Conservation (phyloP, 2,888 invertebrate species). For the Nomada hirtipes region DNA sequence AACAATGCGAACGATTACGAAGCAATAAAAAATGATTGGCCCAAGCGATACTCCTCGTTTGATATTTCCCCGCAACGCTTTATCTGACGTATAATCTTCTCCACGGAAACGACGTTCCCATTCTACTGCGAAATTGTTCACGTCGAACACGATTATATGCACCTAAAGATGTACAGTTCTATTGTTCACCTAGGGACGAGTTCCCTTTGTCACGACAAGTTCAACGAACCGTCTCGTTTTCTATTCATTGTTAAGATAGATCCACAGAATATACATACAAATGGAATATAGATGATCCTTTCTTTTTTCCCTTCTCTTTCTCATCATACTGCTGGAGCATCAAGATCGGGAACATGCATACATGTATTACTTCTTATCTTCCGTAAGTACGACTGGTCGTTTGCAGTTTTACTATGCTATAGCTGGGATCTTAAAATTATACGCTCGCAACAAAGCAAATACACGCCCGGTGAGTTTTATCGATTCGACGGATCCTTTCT, state of each 20-base stretch:
- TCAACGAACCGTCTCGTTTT: constrained; percentile 21
- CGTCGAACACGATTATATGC: not conserved
- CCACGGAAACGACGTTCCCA: not conserved
- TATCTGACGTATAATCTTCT: not conserved
- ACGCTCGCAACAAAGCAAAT: not conserved
- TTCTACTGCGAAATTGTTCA: not conserved
- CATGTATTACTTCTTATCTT: no score
- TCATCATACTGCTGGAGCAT: no score
- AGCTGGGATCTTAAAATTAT: not conserved
- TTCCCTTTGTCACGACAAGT: constrained; percentile 19
- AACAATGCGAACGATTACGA: no score
- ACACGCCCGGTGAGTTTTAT: not conserved
- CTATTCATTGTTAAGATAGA: constrained; percentile 17
- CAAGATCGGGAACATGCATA: no score
- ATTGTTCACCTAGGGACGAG: not conserved
- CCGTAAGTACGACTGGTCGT: no score
- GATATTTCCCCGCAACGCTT: no score
- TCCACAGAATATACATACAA: not conserved
- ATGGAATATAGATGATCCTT: not conserved
- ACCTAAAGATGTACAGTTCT: not conserved
- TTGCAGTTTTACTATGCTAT: no score
- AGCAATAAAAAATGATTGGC: no score
- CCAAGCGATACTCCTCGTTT: no score
- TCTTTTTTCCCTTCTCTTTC: no score
- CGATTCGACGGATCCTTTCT: not conserved